phyloP scores from a whole-genome alignment of 2,797 vertebrate species.

The Tolypeutes matacus region DNA sequence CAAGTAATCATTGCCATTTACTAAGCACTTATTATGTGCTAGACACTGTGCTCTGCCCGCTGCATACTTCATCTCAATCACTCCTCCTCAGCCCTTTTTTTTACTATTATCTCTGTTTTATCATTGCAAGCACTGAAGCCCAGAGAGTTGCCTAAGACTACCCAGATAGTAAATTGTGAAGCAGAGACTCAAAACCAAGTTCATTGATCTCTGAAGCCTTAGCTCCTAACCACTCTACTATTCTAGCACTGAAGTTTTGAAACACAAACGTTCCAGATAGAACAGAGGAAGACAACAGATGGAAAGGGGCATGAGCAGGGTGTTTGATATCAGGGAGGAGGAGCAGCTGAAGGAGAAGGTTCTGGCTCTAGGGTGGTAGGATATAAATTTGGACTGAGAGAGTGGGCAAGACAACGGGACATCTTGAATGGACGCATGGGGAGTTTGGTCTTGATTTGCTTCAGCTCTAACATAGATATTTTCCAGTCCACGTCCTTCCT shows the following conservation, averaged over 20 bases:
- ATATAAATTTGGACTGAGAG: neutral
- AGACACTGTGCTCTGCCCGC: neutral
- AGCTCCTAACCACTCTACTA: neutral
- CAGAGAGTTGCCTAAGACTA: conserved; percentile 33
- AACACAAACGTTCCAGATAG: neutral
- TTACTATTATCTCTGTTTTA: conserved; percentile 49
- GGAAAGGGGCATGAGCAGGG: neutral
- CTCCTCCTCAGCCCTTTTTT: neutral
- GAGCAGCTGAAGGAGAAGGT: neutral
- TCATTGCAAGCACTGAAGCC: neutral
- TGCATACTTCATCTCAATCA: neutral
- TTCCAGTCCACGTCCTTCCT: neutral
- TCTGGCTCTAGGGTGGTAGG: neutral
- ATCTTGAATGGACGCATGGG: neutral
- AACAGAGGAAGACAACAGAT: neutral
- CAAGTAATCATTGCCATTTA: neutral
- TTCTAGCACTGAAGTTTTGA: neutral
- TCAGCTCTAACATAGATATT: neutral
- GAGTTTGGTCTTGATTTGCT: neutral
- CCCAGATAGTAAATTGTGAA: conserved; percentile 46
- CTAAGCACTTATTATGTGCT: neutral
- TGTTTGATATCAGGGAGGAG: neutral
- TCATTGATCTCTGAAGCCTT: conserved; percentile 51
- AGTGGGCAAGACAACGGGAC: neutral
- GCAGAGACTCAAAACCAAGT: conserved; percentile 19